Conservation (phyloP, 2,888 invertebrate species). For the Drosophila peninsularis region DNA sequence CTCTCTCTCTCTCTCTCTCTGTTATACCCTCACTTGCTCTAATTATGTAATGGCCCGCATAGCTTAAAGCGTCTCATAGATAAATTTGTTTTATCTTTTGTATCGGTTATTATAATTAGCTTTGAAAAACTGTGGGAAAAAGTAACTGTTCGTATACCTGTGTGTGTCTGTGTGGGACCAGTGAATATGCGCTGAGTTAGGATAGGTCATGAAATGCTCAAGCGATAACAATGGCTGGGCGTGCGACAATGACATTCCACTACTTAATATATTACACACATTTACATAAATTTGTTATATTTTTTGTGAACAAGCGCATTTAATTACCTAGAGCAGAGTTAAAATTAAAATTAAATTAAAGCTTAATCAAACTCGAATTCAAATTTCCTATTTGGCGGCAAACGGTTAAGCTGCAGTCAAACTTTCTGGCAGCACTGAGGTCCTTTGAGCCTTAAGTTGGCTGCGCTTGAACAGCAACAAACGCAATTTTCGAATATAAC, state of each 20-base stretch:
- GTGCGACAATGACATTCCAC: neutral
- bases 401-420: neutral
- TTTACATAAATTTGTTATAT: neutral
- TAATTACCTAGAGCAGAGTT: neutral
- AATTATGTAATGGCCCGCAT: constrained; percentile 26
- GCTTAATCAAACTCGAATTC: neutral
- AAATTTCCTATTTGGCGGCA: neutral
- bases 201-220: constrained; percentile 19
- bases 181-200: neutral
- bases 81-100: constrained; percentile 23
- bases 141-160: neutral
- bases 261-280: neutral
- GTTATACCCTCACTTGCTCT: neutral
- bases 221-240: neutral
- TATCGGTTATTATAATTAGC: constrained; percentile 35
- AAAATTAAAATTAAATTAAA: too few species aligned
- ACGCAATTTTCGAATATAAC: constrained; percentile 2
- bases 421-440: constrained; percentile 1
- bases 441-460: constrained; percentile 5
- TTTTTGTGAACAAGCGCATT: neutral
- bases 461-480: neutral
- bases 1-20: neutral
- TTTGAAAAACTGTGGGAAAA: constrained; percentile 22
- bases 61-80: constrained; percentile 4
- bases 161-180: neutral